phyloP scores from a whole-genome alignment of 1,140 invertebrate genomes.

The Hycleus phaleratus region DNA sequence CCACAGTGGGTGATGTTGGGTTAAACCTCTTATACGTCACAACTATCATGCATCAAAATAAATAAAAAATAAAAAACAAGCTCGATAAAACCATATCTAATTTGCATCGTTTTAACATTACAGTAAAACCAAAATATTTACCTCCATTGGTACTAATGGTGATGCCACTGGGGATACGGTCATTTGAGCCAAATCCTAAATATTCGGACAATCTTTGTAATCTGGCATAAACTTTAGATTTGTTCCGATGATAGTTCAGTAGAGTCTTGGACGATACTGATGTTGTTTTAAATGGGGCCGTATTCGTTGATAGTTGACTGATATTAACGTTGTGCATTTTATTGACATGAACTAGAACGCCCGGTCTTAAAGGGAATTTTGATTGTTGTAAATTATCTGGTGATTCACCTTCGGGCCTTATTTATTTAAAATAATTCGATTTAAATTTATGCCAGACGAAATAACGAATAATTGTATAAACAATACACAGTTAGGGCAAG shows the following conservation, averaged over 20 bases:
- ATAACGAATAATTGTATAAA: background rate
- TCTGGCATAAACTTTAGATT: slow-evolving; percentile 37
- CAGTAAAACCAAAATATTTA: slow-evolving; percentile 22
- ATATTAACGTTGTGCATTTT: slow-evolving; percentile 54
- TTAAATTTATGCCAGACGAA: slow-evolving; percentile 5
- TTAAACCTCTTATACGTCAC: slow-evolving; percentile 46
- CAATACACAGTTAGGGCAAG: slow-evolving; percentile 8
- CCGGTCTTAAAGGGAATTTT: slow-evolving; percentile 83
- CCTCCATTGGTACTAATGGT: slow-evolving; percentile 34
- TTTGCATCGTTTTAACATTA: too few species aligned
- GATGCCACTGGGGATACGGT: slow-evolving; percentile 31
- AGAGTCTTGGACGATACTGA: slow-evolving; percentile 22
- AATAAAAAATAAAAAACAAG: slow-evolving; percentile 25
- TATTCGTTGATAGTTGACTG: slow-evolving; percentile 27
- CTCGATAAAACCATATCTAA: background rate
- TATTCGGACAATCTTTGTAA: slow-evolving; percentile 33
- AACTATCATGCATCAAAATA: slow-evolving; percentile 39
- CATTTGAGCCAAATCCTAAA: slow-evolving; percentile 29
- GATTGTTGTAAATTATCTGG: slow-evolving; percentile 49
- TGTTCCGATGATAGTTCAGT: slow-evolving; percentile 29
- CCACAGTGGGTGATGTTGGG: slow-evolving; percentile 19
- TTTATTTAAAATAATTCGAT: background rate
- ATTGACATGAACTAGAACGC: slow-evolving; percentile 80
- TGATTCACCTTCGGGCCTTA: slow-evolving; percentile 35
- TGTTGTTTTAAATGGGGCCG: slow-evolving; percentile 29